A percentile compares a stretch with the other conserved stretches of the same genome.
Conservation (phyloP, 2,113 vertebrate species). For the Sinocyclocheilus anophthalmus region DNA sequence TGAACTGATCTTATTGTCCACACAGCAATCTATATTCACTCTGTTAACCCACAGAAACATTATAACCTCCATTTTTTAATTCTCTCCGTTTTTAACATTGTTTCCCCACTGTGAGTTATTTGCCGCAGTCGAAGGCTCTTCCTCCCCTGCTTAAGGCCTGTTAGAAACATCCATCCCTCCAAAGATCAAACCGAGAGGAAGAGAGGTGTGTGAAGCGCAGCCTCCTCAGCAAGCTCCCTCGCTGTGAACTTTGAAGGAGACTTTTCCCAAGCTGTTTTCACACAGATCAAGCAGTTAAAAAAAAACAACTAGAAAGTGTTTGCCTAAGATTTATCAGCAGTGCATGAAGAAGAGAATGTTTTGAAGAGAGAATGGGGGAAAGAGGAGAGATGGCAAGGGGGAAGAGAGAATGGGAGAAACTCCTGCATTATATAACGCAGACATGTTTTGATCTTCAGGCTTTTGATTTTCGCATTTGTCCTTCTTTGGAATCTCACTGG, state of each 20-base stretch:
- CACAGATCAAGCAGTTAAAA: constrained; percentile 38
- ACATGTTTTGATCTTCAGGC: not conserved
- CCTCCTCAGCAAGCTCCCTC: constrained; percentile 68
- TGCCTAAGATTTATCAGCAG: constrained; percentile 67
- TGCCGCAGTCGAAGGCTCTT: constrained; percentile 67
- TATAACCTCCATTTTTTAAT: constrained; percentile 30
- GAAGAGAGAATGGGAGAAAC: not conserved
- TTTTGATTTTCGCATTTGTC: not conserved
- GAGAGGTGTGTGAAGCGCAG: constrained; percentile 58
- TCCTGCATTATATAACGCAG: constrained; percentile 21
- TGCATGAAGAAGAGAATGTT: constrained; percentile 47
- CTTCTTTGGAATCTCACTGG: constrained; percentile 19
- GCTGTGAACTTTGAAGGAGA: constrained; percentile 73
- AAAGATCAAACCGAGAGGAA: constrained; percentile 72
- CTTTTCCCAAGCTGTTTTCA: constrained; percentile 65
- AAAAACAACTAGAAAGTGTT: constrained; percentile 61
- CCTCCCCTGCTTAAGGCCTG: constrained; percentile 57
- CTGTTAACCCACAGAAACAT: not conserved
- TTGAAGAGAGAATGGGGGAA: constrained; percentile 4
- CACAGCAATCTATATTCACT: not conserved
- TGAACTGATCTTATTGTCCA: not conserved
- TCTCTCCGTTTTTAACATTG: constrained; percentile 51
- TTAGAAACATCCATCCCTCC: constrained; percentile 61
- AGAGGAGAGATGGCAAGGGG: not conserved
- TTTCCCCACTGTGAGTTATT: constrained; percentile 62